Evolutionary conservation across 2,888 invertebrate genomes (phyloP), one percentile per base, ranked within the genome.

Genomic region (Harpalus rufipes): DNA sequence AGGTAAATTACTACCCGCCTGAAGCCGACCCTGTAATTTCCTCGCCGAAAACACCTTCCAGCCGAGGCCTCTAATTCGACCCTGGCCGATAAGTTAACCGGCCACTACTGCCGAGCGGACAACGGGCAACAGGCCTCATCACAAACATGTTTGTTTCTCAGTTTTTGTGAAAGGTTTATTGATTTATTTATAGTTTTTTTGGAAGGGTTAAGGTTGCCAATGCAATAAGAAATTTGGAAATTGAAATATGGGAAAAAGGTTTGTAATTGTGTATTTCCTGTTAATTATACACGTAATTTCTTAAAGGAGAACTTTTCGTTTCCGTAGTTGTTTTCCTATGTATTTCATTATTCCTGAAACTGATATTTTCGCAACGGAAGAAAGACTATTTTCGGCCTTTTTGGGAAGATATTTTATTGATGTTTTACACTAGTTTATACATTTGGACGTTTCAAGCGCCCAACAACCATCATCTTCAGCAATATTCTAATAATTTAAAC

Each of bases 11-110:
- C 88, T 88, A 88, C 89, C 89, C 87, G 59, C 83, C 61, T 85
- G 81, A 86, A 88, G 89, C 89, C 90, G 90, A 39, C 91, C 90
- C 90, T 91, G 89, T 91, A 91, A 91, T 91, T 90, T 91, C 76
- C 58, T 63, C 87, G 86, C 88, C 87, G 88, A 88, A 86, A 87
- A 88, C 88, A 88, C 88, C 88, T 88, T 88, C 88, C 85, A 85
- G 83, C 86, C 83, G 82, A 81, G 84, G 83, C 85, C 86, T 83
- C 56, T 83, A 72, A 83, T 83, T 76, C 74, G 32, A 59, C 18
- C 56, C 16, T 51, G 44, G 63, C 65, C 41, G 39, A 56, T 25
- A 51, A 25, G 58, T 14, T 14, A 6, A 14, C n/a, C 14, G n/a
- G 56, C 56, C 56, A 61, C 63, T 63, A 25, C 63, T 63, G 63